Evolutionary conservation across 2,888 invertebrate genomes (phyloP).

Genomic region (Scaptomyza polygonia): DNA sequence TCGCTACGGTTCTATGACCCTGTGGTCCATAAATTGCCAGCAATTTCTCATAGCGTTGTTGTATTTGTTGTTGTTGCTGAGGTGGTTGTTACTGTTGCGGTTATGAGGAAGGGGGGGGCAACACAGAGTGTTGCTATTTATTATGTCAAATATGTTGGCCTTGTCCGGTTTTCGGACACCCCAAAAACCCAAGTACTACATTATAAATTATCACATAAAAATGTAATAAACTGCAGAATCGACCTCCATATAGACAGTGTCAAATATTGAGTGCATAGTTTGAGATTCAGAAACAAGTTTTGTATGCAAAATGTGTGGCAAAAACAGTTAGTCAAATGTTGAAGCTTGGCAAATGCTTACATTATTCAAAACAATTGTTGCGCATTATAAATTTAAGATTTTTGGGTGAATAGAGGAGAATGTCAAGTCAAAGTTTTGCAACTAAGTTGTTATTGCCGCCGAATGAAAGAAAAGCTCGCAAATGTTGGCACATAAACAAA

Average conservation of each 20-base stretch:
- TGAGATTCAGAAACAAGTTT: slow-evolving; percentile 1
- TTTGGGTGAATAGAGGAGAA: slow-evolving; percentile 35
- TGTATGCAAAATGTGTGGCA: slow-evolving; percentile 4
- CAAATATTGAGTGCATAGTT: slow-evolving; percentile 53
- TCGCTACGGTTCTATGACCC: slow-evolving; percentile 46
- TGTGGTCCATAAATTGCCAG: slow-evolving; percentile 52
- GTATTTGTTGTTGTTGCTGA: slow-evolving; percentile 22
- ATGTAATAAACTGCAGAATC: slow-evolving; percentile 58
- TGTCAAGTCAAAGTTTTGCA: slow-evolving; percentile 63
- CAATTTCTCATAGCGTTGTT: slow-evolving; percentile 41
- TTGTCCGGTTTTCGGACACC: slow-evolving; percentile 49
- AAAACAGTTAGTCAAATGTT: slow-evolving; percentile 46
- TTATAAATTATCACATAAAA: slow-evolving; percentile 73
- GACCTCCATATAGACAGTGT: slow-evolving; percentile 46
- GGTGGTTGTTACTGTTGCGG: slow-evolving; percentile 33
- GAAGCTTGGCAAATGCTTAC: slow-evolving; percentile 49
- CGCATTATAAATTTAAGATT: slow-evolving; percentile 66
- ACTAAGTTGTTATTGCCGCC: slow-evolving; percentile 33
- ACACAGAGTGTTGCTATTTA: slow-evolving; percentile 40
- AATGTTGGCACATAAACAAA: slow-evolving; percentile 73
- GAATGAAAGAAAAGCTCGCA: slow-evolving; percentile 35
- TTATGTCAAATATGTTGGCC: slow-evolving; percentile 62
- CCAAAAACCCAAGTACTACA: slow-evolving; percentile 37
- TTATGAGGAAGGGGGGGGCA: slow-evolving; percentile 11
- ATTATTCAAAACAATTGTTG: slow-evolving; percentile 72